Evolutionary conservation across 2,113 vertebrate genomes (phyloP), one percentile per base, ranked within the genome.

Genomic region (Phaethon lepturus): DNA sequence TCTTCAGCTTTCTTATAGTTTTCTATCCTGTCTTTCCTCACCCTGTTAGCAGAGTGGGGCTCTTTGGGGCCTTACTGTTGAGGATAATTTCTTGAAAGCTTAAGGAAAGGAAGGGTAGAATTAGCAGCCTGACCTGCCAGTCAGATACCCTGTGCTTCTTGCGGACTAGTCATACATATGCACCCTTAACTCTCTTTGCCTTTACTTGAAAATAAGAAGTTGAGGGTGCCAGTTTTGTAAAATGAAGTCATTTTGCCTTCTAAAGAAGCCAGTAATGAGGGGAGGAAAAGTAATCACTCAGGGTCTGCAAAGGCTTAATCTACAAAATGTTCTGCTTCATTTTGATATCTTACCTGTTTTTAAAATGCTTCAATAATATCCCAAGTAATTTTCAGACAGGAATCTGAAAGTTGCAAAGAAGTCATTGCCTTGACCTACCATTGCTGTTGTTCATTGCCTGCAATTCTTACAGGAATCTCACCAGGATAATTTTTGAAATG

Each of bases 371-470:
- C 64, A 96, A 78, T 95, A 91, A 85, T 85, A 95, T 56, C 73
- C 60, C 45, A 78, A 90, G 67, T 82, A 17, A 94, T 92, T 95
- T 97, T 89, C 94, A 72, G 53, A 24, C 52, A 87, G 76, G 13
- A 80, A 56, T 84, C 93, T 90, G 86, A 83, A 83, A 85, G 62
- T 49, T 87, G 20, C 60, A 38, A 67, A 67, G 69, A 91, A 91
- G 91, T 91, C 91, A 82, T 94, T 97, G 88, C 86, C 86, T 96
- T 93, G 93, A 97, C 96, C 91, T 94, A 31, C 53, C n/a, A n/a
- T 62, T 68, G 44, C 52, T 93, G 47, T 63, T 88, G 35, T 52
- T 94, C 87, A 17, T 35, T 87, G 52, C 56, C 35, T 68, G 26
- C 68, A 87, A 62, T 94, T 85, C 60, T 81, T 84, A 33, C 52